These are phyloP conservation scores for Pachypanchax playfairii DNA, from an alignment of 2,113 vertebrate species.

Conservation along the genomic window DNA sequence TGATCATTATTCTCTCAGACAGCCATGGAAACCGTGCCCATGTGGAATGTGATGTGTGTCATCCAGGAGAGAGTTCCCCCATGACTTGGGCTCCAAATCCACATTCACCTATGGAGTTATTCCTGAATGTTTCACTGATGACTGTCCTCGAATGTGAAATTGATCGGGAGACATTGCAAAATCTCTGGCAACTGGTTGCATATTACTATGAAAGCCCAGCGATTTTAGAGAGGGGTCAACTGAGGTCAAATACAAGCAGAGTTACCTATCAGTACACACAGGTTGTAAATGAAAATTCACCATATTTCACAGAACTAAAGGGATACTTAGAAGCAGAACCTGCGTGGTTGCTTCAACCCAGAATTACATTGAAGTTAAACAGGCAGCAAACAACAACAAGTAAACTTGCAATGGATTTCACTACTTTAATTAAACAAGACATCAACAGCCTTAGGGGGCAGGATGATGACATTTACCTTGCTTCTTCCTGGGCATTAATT, in stretches of 20 bases:
- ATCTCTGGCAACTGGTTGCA: constrained; percentile 82
- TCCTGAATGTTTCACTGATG: constrained; percentile 75
- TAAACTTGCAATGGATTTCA: constrained; percentile 82
- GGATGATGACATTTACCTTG: constrained; percentile 27
- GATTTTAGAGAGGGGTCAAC: constrained; percentile 75
- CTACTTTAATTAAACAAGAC: constrained; percentile 70
- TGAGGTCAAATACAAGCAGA: constrained; percentile 67
- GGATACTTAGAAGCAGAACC: constrained; percentile 80
- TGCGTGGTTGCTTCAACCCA: constrained; percentile 80
- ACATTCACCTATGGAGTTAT: constrained; percentile 51
- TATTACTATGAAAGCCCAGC: constrained; percentile 84
- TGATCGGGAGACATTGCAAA: constrained; percentile 79
- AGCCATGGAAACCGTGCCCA: constrained; percentile 81
- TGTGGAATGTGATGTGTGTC: constrained; percentile 77
- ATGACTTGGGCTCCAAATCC: constrained; percentile 70
- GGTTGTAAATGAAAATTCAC: constrained; percentile 74
- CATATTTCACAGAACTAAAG: constrained; percentile 83
- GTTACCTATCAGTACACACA: constrained; percentile 78
- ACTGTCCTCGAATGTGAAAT: constrained; percentile 80
- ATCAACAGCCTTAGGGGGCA: constrained; percentile 45
- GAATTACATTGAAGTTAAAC: constrained; percentile 78
- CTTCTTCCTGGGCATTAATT: constrained; percentile 76
- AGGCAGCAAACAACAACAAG: constrained; percentile 79
- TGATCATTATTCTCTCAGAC: constrained; percentile 79
- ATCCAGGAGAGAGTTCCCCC: constrained; percentile 64